Conservation (phyloP, 2,888 invertebrate genomes). For the Aphidoletes aphidimyza region DNA sequence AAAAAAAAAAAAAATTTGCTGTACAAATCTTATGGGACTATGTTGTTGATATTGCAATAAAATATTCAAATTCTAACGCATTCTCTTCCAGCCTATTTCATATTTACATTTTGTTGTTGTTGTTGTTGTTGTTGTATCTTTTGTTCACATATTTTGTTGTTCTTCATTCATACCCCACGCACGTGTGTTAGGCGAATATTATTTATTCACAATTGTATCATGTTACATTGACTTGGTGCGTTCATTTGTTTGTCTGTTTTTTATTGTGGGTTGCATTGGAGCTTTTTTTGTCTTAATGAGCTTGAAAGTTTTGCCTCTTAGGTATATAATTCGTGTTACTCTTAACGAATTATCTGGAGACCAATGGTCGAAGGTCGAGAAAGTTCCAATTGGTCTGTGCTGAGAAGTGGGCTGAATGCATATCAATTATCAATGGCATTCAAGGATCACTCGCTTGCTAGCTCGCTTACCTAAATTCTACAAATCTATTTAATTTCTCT, state of each 20-base stretch:
- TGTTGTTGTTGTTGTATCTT: background rate
- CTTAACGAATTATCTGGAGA: background rate
- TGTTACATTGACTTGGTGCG: background rate
- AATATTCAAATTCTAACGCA: background rate
- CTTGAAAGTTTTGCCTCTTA: background rate
- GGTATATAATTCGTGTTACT: background rate
- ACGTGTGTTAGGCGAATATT: background rate
- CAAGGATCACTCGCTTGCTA: too few species aligned
- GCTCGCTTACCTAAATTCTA: too few species aligned
- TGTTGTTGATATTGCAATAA: constrained; percentile 3
- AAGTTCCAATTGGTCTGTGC: background rate
- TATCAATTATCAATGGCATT: too few species aligned
- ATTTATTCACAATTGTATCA: constrained; percentile 17
- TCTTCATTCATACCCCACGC: background rate
- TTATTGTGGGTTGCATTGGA: background rate
- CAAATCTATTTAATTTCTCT: too few species aligned
- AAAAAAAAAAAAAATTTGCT: constrained; percentile 2
- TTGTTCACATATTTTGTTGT: background rate
- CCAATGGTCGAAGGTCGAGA: constrained; percentile 31
- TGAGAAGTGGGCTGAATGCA: too few species aligned
- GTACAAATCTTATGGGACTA: constrained; percentile 18
- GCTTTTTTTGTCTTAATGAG: background rate
- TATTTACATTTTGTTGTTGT: background rate
- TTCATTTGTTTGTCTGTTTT: background rate
- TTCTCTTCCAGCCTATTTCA: background rate